Conservation (phyloP, 2,797 vertebrate genomes). For the Rhinatrema bivittatum region DNA sequence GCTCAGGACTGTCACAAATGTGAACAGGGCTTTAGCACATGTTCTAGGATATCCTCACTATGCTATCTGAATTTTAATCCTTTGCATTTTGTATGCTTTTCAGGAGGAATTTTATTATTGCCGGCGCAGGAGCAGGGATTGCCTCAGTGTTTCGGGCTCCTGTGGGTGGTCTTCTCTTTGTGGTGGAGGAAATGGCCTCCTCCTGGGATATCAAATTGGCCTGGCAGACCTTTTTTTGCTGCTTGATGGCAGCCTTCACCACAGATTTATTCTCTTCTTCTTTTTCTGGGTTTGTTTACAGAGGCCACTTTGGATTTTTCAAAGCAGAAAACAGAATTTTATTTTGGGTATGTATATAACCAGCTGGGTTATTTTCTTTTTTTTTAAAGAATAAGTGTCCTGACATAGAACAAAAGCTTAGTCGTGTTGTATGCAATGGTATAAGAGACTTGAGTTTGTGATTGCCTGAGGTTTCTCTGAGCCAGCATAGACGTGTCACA, state of each 20-base stretch:
- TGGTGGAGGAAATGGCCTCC: conserved; percentile 26
- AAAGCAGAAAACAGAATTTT: conserved; percentile 34
- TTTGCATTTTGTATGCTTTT: too few relatives aligned
- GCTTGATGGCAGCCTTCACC: conserved; percentile 31
- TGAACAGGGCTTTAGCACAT: too few relatives aligned
- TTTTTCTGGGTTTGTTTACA: conserved; percentile 21
- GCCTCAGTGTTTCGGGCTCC: conserved; percentile 20
- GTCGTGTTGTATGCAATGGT: too few relatives aligned
- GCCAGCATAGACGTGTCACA: too few relatives aligned
- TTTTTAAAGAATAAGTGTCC: too few relatives aligned
- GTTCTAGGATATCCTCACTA: too few relatives aligned
- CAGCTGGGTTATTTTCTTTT: too few relatives aligned
- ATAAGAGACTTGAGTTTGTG: too few relatives aligned
- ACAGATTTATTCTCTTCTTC: conserved; percentile 30
- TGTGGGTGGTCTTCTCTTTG: conserved; percentile 21
- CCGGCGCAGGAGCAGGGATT: conserved; percentile 18
- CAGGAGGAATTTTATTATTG: conserved; percentile 24
- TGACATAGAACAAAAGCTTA: too few relatives aligned
- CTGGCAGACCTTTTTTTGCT: conserved; percentile 42
- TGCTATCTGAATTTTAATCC: too few relatives aligned
- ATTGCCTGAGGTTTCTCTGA: too few relatives aligned
- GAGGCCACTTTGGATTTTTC: conserved; percentile 36
- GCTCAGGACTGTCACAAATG: too few relatives aligned
- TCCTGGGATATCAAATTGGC: conserved; percentile 34
- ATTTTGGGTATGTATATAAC: conserved; percentile 21